Conservation (phyloP, 2,888 invertebrate genomes). For the Machimus atricapillus region DNA sequence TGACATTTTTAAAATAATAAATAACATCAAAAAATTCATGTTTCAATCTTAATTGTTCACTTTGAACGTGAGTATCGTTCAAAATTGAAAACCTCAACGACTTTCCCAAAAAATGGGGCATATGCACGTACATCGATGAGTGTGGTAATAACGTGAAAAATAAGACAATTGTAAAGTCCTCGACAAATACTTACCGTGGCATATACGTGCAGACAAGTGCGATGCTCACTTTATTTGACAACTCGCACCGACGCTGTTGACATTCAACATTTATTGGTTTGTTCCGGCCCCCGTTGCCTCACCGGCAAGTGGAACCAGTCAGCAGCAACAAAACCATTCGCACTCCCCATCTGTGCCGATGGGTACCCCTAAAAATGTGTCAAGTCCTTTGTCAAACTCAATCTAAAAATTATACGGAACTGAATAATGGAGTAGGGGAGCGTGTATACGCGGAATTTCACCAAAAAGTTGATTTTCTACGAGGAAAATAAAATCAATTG, state of each 20-base stretch:
- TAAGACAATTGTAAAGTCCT: neutral
- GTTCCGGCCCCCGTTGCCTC: neutral
- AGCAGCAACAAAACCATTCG: neutral
- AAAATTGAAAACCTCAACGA: neutral
- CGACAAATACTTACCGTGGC: neutral
- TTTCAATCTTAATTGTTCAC: neutral
- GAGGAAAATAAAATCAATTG: neutral
- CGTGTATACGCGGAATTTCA: neutral
- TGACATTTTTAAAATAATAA: neutral
- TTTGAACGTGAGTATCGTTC: neutral
- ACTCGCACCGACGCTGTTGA: neutral
- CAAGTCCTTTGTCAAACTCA: slow-evolving; percentile 13
- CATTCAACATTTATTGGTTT: slow-evolving; percentile 15
- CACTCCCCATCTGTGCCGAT: neutral
- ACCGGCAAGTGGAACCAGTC: neutral
- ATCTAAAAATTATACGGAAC: neutral
- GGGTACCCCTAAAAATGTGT: neutral
- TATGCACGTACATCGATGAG: neutral
- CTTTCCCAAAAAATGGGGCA: neutral
- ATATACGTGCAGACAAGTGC: neutral
- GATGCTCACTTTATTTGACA: neutral
- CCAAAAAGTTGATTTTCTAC: neutral
- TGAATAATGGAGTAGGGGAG: neutral
- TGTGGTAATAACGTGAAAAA: neutral
- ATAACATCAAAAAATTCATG: neutral